phyloP scores from a whole-genome alignment of 2,797 vertebrate species.

The Emys orbicularis region DNA sequence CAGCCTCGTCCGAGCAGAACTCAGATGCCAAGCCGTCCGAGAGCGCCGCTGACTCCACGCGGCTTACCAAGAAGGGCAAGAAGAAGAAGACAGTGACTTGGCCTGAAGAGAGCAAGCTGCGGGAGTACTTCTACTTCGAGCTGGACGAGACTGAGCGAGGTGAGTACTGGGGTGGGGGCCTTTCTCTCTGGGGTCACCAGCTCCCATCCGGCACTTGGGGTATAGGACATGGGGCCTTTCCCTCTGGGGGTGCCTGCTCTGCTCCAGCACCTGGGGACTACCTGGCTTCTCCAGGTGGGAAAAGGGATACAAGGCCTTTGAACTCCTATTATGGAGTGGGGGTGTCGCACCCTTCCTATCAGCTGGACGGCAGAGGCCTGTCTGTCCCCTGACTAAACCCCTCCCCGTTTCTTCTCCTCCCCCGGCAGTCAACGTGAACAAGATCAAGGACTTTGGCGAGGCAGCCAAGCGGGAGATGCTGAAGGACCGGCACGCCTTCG shows the following conservation, averaged over 20 bases:
- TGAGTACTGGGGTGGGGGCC: conserved; percentile 47
- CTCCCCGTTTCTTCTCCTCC: too few species aligned
- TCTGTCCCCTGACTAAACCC: not conserved
- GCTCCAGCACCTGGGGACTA: not conserved
- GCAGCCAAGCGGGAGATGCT: conserved; percentile 94
- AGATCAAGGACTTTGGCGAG: conserved; percentile 96
- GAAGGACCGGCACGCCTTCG: conserved; percentile 94
- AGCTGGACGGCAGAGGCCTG: not conserved
- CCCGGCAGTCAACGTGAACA: conserved; percentile 93
- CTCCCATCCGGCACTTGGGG: too few species aligned
- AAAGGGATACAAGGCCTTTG: not conserved
- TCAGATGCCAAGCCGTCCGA: not conserved
- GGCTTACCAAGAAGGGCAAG: conserved; percentile 91
- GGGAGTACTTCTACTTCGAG: conserved; percentile 95
- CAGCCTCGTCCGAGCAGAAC: conserved; percentile 80
- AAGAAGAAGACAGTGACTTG: conserved; percentile 94
- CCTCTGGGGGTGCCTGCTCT: not conserved
- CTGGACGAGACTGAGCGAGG: conserved; percentile 95
- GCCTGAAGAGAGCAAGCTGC: conserved; percentile 92
- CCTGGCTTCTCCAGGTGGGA: not conserved
- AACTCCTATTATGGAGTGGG: not conserved
- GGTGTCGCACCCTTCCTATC: too few species aligned
- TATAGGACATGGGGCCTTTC: not conserved
- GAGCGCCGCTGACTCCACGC: conserved; percentile 51
- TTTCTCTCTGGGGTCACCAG: not conserved